Base-by-base conservation (phyloP, 2,113 vertebrate genomes). In the Miniopterus natalensis region DNA sequence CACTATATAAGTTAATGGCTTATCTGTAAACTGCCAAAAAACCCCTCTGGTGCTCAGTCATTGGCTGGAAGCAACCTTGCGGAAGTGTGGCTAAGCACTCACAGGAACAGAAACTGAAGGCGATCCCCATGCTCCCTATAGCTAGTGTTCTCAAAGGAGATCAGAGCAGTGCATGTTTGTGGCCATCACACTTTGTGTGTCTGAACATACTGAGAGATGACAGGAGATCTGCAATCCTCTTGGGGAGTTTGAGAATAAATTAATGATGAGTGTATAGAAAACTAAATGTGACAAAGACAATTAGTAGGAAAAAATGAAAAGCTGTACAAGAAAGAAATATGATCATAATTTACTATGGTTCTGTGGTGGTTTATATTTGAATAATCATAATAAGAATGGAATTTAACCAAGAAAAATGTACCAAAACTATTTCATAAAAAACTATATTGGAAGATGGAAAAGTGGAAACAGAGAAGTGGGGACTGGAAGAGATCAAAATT, bases 361-460 rank as follows among this genome's bases (percentile, higher is more conserved):
- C 40, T 7, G n/a, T 61, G 21, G 53, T 92, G n/a, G 79, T 51
- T 93, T 92, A 65, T 59, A 63, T 88, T 66, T 90, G 55, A 88
- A 84, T 81, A 66, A 92, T 84, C 88, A 78, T 75, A 87, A 70
- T 31, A 90, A 88, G 51, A 53, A 65, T 81, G 31, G 21, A 68
- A 92, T 84, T 88, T 95, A 66, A 80, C 36, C 57, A 87, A 70
- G 74, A 84, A 93, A 91, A 83, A 90, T 40, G 36, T 20, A 47
- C 20, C 45, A 75, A 88, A 85, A 88, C 6, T 13, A 89, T 78
- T 94, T 75, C 70, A 85, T 84, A 49, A 85, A 95, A 94, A 86
- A 18, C 47, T 74, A 31, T 13, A 68, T 12, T 73, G 45, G 68
- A 85, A 96, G 10, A 47, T 70, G 29, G n/a, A 57, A 68, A 49